These are phyloP conservation scores for Anastrepha obliqua DNA, from an alignment of 1,140 invertebrate genomes.

Conservation along the genomic window DNA sequence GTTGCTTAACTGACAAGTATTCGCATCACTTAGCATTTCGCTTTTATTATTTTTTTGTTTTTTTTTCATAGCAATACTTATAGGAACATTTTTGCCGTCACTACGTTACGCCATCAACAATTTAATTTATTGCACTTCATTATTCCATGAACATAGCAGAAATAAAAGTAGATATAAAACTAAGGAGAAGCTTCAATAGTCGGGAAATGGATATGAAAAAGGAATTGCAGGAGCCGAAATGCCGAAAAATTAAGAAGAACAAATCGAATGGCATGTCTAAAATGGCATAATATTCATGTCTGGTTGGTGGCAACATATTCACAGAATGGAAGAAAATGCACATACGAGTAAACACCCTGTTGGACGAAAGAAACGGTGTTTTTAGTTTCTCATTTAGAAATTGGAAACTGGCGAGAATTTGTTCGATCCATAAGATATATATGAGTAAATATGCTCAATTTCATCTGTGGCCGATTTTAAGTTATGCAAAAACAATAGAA, in stretches of 20 bases:
- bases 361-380: no score
- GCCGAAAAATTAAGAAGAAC: neutral
- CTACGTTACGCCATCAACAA: conserved; percentile 16
- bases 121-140: conserved; percentile 51
- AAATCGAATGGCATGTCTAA: neutral
- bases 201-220: neutral
- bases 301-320: neutral
- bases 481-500: no score
- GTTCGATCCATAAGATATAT: no score
- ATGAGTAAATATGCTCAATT: no score
- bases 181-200: neutral
- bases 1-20: conserved; percentile 29
- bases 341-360: neutral
- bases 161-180: neutral
- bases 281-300: neutral
- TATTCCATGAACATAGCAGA: neutral
- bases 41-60: neutral
- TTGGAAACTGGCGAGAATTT: no score
- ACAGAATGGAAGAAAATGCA: neutral
- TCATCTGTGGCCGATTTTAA: no score
- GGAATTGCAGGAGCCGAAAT: neutral
- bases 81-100: neutral
- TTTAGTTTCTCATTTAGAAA: no score
- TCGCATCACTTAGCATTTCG: neutral
- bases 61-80: neutral